Evolutionary conservation across 2,888 invertebrate species (phyloP).

Genomic region (Platycheirus albimanus): DNA sequence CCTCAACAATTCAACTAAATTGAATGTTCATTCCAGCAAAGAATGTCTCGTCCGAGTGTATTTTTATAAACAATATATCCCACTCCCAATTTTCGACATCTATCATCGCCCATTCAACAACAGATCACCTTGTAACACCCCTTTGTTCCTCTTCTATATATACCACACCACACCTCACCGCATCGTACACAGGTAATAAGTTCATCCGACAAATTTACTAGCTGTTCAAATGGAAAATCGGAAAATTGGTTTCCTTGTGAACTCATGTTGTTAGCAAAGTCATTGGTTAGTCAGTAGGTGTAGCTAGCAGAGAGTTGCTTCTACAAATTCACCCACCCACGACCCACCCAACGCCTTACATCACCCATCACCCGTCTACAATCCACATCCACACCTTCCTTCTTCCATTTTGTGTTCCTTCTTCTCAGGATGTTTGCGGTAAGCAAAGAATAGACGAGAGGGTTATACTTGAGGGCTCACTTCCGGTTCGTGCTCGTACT

Average conservation of each 20-base stretch:
- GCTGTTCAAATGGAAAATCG: slow-evolving; percentile 74
- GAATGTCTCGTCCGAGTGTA: slow-evolving; percentile 66
- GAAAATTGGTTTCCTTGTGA: slow-evolving; percentile 73
- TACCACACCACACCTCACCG: no score
- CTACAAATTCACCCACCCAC: slow-evolving; percentile 32
- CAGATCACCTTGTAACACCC: not conserved
- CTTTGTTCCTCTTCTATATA: slow-evolving; percentile 25
- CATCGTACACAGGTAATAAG: slow-evolving; percentile 74
- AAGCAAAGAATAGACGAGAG: slow-evolving; percentile 39
- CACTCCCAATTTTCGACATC: slow-evolving; percentile 11
- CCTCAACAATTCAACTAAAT: slow-evolving; percentile 53
- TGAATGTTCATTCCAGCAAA: slow-evolving; percentile 56
- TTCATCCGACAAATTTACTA: slow-evolving; percentile 74
- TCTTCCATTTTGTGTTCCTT: not conserved
- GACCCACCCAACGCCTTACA: no score
- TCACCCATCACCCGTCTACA: no score
- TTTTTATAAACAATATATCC: slow-evolving; percentile 57
- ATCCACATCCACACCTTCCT: not conserved
- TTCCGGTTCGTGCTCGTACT: slow-evolving; percentile 63
- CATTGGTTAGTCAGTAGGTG: slow-evolving; percentile 53
- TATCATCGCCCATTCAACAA: slow-evolving; percentile 23
- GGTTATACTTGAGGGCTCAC: slow-evolving; percentile 64
- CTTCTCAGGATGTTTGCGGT: slow-evolving; percentile 45
- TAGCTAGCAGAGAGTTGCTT: slow-evolving; percentile 33
- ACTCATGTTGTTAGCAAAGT: slow-evolving; percentile 71